These are phyloP conservation scores for Oncopodura yosiiana DNA, from an alignment of 1,140 invertebrate genomes.

Conservation along the genomic window DNA sequence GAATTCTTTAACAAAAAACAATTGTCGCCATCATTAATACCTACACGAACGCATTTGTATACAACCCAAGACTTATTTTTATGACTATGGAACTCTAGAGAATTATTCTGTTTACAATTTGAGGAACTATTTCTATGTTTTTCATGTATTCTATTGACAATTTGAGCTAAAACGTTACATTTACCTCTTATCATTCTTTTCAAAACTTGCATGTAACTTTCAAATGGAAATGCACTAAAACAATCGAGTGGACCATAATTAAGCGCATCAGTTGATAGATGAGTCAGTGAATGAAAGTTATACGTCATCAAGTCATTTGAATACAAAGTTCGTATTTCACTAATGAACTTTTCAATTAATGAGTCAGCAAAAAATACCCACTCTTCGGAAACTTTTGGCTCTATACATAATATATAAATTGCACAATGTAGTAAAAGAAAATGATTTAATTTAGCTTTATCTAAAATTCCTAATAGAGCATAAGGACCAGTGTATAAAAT, in stretches of 20 bases:
- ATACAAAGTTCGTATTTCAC: background rate
- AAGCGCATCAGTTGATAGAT: background rate
- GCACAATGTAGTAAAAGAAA: slow-evolving; percentile 39
- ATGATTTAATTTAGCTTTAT: slow-evolving; percentile 38
- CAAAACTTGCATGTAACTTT: background rate
- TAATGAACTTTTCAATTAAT: background rate
- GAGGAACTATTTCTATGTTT: background rate
- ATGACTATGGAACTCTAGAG: no score
- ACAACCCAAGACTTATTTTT: no score
- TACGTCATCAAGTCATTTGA: background rate
- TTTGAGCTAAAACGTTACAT: background rate
- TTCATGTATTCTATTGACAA: background rate
- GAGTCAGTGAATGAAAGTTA: background rate
- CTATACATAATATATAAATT: slow-evolving; percentile 34
- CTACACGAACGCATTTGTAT: no score
- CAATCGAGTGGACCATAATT: background rate
- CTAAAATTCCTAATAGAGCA: slow-evolving; percentile 37
- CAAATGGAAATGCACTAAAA: background rate
- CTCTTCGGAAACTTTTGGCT: background rate
- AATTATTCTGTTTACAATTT: no score
- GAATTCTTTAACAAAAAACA: no score
- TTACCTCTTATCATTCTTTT: background rate
- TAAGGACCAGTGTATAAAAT: slow-evolving; percentile 42
- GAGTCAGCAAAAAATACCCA: slow-evolving; percentile 1
- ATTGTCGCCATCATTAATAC: no score